Percentiles rank a stretch among this genome's conserved stretches.
These are phyloP conservation scores for Rhea pennata DNA, from an alignment of 2,113 vertebrate species.

Conservation along the genomic window DNA sequence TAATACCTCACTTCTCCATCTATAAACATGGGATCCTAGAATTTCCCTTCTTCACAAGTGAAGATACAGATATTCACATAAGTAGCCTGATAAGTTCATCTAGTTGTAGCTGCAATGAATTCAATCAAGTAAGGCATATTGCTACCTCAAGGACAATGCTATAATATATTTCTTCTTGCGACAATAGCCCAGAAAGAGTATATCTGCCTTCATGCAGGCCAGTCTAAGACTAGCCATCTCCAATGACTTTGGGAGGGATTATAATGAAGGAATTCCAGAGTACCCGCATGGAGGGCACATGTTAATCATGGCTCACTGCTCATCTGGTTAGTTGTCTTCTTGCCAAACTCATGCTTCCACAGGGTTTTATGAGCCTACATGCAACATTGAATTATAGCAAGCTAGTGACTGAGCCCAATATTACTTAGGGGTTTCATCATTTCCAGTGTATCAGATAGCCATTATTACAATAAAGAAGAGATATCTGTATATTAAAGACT, in stretches of 20 bases:
- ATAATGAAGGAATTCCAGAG: neutral
- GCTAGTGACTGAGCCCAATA: neutral
- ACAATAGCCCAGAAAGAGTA: neutral
- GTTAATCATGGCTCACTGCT: rapidly evolving
- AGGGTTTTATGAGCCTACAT: neutral
- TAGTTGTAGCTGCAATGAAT: neutral
- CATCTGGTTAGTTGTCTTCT: neutral
- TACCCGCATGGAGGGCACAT: neutral
- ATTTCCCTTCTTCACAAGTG: neutral
- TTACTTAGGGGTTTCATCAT: neutral
- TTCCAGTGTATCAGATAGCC: neutral
- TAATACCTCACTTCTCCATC: neutral
- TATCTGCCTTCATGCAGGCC: neutral
- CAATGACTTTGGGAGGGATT: neutral
- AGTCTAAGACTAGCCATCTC: neutral
- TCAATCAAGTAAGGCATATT: neutral
- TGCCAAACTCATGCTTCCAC: neutral
- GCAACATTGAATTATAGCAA: neutral
- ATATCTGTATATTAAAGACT: neutral
- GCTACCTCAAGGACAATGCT: neutral
- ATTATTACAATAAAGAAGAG: neutral
- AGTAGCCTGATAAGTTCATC: neutral
- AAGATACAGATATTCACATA: neutral
- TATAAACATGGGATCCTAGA: neutral
- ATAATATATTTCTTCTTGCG: neutral